Evolutionary conservation across 2,797 vertebrate species (phyloP), one percentile per base, ranked within the genome.

Genomic region (Pseudochirops corinnae): DNA sequence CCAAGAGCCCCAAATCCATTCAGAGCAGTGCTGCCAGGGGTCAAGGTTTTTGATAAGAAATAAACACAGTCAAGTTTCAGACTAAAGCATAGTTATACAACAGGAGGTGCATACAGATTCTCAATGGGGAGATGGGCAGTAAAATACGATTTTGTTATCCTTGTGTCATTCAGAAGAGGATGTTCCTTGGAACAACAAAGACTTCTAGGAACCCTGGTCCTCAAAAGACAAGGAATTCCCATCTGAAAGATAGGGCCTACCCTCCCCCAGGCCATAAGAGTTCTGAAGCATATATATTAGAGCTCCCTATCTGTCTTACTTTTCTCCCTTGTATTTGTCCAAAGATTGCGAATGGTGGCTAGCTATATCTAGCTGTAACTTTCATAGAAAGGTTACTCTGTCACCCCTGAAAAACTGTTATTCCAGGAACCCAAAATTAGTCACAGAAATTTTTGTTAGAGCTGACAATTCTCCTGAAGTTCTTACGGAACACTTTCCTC

Each of bases 301-400:
- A 93, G 46, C 53, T 90, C 46, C n/a, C 56, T 57, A 90, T 55
- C 57, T 93, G 91, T 55, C 57, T 94, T 93, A 52, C 33, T 55
- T 94, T 55, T 93, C 39, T 39, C 21, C 31, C 92, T 93, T 96
- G 50, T 92, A 92, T 53, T 94, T 91, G 31, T 1, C 10, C 50
- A 92, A 93, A 96, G 39, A 74, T 5, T 91, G 2, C 90, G 92
- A 93, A 56, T 93, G 87, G 56, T 56, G 58, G 93, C 26, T 90
- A 57, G 92, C 52, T 93, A 91, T 52, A 94, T 93, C 14, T 57
- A 53, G 90, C 62, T 93, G 60, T 93, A 74, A 93, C 58, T 95
- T 96, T 91, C 93, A 93, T 2, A 93, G n/a, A 96, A 56, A 4
- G 96, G 50, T 28, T 92, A 50, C 92, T 87, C 74, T 95, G 93